Evolutionary conservation across 2,113 vertebrate genomes (phyloP).

Genomic region (Cyanistes caeruleus): DNA sequence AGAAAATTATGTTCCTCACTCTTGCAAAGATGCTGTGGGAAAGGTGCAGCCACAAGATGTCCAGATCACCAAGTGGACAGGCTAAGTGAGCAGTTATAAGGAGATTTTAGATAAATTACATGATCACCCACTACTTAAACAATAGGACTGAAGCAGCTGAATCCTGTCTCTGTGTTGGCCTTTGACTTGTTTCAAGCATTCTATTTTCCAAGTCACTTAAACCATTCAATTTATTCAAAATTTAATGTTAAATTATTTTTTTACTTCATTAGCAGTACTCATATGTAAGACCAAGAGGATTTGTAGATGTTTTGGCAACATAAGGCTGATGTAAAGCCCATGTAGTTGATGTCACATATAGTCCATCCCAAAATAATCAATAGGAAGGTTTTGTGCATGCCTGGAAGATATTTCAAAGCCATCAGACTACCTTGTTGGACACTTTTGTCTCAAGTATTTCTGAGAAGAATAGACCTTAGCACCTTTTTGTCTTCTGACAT

Average conservation of each 20-base stretch:
- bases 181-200: background rate
- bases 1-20: background rate
- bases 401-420: background rate
- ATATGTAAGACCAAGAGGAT: background rate
- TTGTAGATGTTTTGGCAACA: background rate
- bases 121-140: background rate
- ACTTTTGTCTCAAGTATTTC: background rate
- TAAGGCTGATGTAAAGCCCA: background rate
- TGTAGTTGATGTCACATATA: background rate
- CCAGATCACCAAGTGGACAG: background rate
- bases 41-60: background rate
- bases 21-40: background rate
- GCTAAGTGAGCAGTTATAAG: background rate
- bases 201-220: background rate
- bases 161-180: background rate
- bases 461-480: background rate
- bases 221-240: background rate
- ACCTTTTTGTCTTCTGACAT: background rate
- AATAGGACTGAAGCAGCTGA: background rate
- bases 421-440: background rate
- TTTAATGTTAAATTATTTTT: background rate
- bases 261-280: background rate
- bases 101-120: background rate
- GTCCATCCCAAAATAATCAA: background rate
- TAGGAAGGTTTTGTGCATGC: background rate